Conservation (phyloP, 1,140 invertebrate genomes). For the Phymastichus coffea region DNA sequence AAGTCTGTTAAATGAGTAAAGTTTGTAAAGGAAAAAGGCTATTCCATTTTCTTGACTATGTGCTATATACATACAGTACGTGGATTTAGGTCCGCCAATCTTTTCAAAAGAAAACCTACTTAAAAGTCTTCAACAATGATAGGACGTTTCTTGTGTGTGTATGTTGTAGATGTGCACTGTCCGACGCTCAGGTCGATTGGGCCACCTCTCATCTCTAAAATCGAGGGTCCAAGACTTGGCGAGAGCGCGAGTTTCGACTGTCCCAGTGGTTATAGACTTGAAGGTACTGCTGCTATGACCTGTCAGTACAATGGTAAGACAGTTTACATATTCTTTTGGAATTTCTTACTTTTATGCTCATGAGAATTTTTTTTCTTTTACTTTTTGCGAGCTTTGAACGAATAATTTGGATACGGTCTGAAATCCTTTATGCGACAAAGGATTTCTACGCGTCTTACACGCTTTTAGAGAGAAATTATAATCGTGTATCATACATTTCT, state of each 20-base stretch:
- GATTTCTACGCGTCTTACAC: too few relatives aligned
- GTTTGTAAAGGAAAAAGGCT: too few relatives aligned
- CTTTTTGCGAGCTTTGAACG: not conserved
- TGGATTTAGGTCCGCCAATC: too few relatives aligned
- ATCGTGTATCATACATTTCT: too few relatives aligned
- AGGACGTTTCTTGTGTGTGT: conserved; percentile 6
- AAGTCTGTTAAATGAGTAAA: too few relatives aligned
- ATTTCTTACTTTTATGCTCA: not conserved
- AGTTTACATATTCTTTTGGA: not conserved
- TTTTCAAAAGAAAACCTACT: not conserved
- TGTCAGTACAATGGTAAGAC: conserved; percentile 73
- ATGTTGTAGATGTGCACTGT: conserved; percentile 64
- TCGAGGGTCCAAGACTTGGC: conserved; percentile 69
- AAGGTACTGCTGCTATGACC: conserved; percentile 68
- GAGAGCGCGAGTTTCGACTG: conserved; percentile 69
- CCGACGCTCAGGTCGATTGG: conserved; percentile 52
- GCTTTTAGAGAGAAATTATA: too few relatives aligned
- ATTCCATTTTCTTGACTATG: too few relatives aligned
- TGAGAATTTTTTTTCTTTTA: not conserved
- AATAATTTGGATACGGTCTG: too few relatives aligned
- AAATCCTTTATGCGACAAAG: too few relatives aligned
- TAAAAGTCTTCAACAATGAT: not conserved
- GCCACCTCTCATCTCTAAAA: conserved; percentile 58
- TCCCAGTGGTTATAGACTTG: conserved; percentile 68
- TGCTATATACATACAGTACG: too few relatives aligned